Conservation (phyloP, 2,797 vertebrate species). For the Enteromius mattozi region DNA sequence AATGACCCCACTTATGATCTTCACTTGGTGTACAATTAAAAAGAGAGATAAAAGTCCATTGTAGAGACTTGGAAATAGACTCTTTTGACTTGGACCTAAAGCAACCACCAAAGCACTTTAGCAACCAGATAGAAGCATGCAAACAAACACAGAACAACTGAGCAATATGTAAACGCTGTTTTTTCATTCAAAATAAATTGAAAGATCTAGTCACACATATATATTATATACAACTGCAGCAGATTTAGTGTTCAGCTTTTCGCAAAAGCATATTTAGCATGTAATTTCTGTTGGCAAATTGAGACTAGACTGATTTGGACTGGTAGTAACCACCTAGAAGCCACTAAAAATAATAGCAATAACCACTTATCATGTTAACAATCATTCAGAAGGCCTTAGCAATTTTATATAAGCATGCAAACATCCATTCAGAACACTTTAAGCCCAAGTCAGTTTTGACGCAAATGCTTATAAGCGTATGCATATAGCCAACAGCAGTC, state of each 20-base stretch:
- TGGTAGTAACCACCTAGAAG: not conserved
- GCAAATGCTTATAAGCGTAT: not conserved
- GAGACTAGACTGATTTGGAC: not conserved
- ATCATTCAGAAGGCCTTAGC: not conserved
- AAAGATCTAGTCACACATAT: not conserved
- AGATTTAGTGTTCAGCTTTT: conserved; percentile 6
- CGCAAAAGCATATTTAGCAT: not conserved
- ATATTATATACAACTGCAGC: not conserved
- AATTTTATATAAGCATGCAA: not conserved
- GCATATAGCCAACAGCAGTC: not conserved
- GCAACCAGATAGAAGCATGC: not conserved
- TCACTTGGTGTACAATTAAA: conserved; percentile 8
- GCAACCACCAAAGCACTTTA: not conserved
- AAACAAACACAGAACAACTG: not conserved
- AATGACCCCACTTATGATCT: not conserved
- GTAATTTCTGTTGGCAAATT: not conserved
- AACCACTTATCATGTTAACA: not conserved
- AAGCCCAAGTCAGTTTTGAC: not conserved
- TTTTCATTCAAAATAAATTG: not conserved
- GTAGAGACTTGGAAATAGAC: not conserved
- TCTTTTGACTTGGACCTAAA: not conserved
- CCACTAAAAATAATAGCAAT: not conserved
- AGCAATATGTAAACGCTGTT: not conserved
- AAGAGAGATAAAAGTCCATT: not conserved
- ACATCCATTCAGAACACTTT: not conserved